Conservation (phyloP, 2,113 vertebrate species). For the Mormoops blainvillei region DNA sequence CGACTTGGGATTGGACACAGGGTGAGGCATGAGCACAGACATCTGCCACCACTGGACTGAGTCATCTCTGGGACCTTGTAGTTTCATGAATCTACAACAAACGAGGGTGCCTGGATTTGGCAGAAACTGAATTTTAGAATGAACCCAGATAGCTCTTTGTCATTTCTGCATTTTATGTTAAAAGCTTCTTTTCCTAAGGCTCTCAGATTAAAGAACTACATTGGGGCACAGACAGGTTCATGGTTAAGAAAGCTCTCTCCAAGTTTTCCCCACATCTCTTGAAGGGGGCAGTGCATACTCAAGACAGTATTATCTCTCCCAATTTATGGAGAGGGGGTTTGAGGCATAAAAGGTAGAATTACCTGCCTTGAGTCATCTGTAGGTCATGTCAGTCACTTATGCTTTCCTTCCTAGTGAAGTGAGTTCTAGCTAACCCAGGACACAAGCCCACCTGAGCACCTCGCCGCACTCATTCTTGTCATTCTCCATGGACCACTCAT, state of each 20-base stretch:
- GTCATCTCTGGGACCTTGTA: not conserved
- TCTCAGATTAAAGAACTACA: not conserved
- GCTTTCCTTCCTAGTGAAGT: not conserved
- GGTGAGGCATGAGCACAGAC: rapidly evolving
- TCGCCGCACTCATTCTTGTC: not conserved
- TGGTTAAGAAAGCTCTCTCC: not conserved
- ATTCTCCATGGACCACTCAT: too few species aligned
- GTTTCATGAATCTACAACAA: not conserved
- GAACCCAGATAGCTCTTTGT: not conserved
- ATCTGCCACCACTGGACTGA: not conserved
- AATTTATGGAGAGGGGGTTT: not conserved
- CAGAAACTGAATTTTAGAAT: not conserved
- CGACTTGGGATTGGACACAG: too few species aligned
- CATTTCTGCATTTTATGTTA: not conserved
- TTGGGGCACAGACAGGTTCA: not conserved
- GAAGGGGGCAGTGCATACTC: not conserved
- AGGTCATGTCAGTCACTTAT: not conserved
- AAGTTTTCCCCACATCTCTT: not conserved
- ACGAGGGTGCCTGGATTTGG: not conserved
- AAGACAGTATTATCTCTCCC: not conserved
- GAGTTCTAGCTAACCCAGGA: not conserved
- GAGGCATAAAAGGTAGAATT: not conserved
- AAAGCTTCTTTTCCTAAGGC: not conserved
- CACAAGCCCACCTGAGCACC: not conserved
- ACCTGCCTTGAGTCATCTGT: not conserved